Evolutionary conservation across 2,888 invertebrate genomes (phyloP).

Genomic region (Meandrusa payeni): DNA sequence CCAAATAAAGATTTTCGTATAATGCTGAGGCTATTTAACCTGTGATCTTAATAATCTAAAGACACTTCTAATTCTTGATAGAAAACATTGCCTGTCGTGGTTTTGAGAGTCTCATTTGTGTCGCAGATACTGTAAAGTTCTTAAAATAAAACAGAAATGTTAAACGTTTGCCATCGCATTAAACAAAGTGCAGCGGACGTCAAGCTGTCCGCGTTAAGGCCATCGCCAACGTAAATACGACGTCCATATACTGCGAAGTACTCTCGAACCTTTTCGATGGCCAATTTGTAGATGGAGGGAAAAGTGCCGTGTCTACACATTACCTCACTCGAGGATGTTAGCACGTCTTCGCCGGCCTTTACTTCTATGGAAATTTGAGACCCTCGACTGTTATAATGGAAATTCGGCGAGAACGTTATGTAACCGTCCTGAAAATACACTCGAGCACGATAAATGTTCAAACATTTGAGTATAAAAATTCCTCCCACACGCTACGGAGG

Average conservation of each 20-base stretch:
- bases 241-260: constrained; percentile 4
- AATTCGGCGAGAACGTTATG: constrained; percentile 13
- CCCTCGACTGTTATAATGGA: constrained; percentile 7
- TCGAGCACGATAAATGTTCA: constrained; percentile 5
- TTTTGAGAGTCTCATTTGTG: too few relatives aligned
- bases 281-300: constrained; percentile 40
- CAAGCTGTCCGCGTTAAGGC: not conserved
- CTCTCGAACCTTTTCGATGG: constrained; percentile 37
- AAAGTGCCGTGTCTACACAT: constrained; percentile 50
- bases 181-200: constrained; percentile 10
- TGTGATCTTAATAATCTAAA: too few relatives aligned
- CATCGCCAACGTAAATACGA: constrained; percentile 18
- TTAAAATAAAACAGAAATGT: too few relatives aligned
- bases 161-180: not conserved
- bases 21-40: too few relatives aligned
- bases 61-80: too few relatives aligned
- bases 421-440: constrained; percentile 8
- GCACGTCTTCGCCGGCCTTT: constrained; percentile 30
- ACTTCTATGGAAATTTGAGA: constrained; percentile 24
- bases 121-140: too few relatives aligned
- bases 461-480: constrained; percentile 11
- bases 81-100: too few relatives aligned
- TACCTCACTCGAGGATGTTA: constrained; percentile 41
- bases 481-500: too few relatives aligned
- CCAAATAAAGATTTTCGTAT: too few relatives aligned